Evolutionary conservation across 2,113 vertebrate species (phyloP).

Genomic region (Garra rufa): DNA sequence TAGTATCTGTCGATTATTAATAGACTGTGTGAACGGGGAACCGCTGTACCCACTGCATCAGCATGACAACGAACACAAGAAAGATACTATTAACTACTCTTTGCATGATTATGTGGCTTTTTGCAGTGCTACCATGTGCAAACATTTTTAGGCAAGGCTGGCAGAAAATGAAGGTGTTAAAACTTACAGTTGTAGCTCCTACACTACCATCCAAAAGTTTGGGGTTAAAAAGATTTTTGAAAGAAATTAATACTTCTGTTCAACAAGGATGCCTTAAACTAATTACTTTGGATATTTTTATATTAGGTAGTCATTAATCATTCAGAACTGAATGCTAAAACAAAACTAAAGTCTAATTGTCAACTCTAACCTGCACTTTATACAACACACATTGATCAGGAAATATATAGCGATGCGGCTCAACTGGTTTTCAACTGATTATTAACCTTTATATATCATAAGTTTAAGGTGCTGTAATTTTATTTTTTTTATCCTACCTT

Average conservation of each 20-base stretch:
- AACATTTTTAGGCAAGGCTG: neutral
- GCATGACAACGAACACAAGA: neutral
- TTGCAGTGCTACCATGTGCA: slow-evolving; percentile 10
- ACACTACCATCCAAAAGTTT: neutral
- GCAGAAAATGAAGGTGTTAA: neutral
- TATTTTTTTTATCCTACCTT: neutral
- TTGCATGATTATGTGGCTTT: slow-evolving; percentile 8
- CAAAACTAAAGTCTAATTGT: neutral
- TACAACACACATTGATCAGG: neutral
- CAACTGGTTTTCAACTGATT: neutral
- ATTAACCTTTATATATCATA: neutral
- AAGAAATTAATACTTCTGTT: neutral
- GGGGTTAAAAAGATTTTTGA: neutral
- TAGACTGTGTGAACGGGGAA: slow-evolving; percentile 27
- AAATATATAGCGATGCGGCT: neutral
- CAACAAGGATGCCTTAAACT: neutral
- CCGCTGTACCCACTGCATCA: neutral
- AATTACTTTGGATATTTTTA: neutral
- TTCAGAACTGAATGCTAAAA: neutral
- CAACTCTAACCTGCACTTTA: neutral
- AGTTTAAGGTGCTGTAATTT: slow-evolving; percentile 4
- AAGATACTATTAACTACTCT: neutral
- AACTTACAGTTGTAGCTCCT: neutral
- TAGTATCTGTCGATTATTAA: slow-evolving; percentile 49
- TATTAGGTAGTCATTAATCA: neutral